A percentile compares a stretch with the other conserved stretches of the same genome.
Evolutionary conservation across 1,140 invertebrate species (phyloP).

Genomic region (Drosophila parvula): DNA sequence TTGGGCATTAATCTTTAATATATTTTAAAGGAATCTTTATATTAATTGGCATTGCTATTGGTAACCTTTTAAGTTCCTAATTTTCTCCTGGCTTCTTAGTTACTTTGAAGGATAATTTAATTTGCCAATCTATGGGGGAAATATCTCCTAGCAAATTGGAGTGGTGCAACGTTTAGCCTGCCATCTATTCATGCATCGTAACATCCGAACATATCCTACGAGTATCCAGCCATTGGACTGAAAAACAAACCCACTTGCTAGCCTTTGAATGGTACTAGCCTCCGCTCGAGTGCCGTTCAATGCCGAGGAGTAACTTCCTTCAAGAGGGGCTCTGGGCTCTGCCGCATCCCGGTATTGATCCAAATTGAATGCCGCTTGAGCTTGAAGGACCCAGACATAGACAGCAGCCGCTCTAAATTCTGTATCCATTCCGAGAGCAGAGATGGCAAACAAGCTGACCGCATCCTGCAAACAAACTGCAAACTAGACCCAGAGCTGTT

Average conservation of each 20-base stretch:
- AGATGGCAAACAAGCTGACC: conserved; percentile 71
- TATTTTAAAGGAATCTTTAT: neutral
- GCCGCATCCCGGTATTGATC: conserved; percentile 56
- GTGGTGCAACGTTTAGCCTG: conserved; percentile 46
- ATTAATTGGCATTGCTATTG: neutral
- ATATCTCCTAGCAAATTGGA: conserved; percentile 2
- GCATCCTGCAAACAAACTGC: conserved; percentile 74
- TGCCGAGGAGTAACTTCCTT: conserved; percentile 53
- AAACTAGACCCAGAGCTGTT: conserved; percentile 22
- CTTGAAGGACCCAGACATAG: conserved; percentile 32
- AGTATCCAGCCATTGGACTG: conserved; percentile 47
- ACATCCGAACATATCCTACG: conserved; percentile 5
- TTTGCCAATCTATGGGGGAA: neutral
- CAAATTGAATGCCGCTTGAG: conserved; percentile 73
- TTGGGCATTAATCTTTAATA: neutral
- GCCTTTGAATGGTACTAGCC: conserved; percentile 56
- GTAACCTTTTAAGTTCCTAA: neutral
- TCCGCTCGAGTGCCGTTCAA: conserved; percentile 65
- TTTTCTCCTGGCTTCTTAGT: neutral
- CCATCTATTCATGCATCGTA: conserved; percentile 15
- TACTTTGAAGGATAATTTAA: conserved; percentile 13
- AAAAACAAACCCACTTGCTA: conserved; percentile 67
- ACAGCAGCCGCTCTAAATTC: conserved; percentile 12
- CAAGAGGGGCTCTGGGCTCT: conserved; percentile 24
- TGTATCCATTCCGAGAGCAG: conserved; percentile 24